A percentile compares a stretch with the other conserved stretches of the same genome.
These are phyloP conservation scores for Eunapius fragilis DNA, from an alignment of 37 sponge, comb jelly and placozoan species.

Conservation along the genomic window DNA sequence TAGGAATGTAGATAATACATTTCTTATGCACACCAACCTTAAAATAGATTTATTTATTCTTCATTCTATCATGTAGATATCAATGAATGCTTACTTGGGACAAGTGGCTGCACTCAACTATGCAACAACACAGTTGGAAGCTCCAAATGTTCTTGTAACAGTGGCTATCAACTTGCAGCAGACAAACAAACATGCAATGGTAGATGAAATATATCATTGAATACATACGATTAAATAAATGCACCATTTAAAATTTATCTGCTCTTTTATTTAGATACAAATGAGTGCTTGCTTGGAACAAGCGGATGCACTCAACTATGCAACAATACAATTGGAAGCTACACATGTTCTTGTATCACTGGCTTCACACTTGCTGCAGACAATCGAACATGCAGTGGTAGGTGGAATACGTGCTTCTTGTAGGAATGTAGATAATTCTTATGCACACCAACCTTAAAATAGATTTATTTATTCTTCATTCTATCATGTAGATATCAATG, in stretches of 20 bases:
- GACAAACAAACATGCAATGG: conserved; percentile 1
- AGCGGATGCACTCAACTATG: conserved; percentile 10
- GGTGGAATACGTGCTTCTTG: neutral
- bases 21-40: too few species aligned
- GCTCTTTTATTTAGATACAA: conserved; percentile 5
- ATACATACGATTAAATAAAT: too few species aligned
- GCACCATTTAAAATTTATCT: too few species aligned
- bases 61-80: conserved; percentile 7
- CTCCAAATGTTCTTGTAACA: conserved; percentile 6
- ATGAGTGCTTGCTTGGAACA: conserved; percentile 13
- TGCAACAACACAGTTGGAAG: conserved; percentile 10
- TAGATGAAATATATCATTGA: too few species aligned
- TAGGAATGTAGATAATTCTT: too few species aligned
- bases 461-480: too few species aligned
- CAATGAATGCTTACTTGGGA: conserved; percentile 9
- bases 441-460: too few species aligned
- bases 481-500: too few species aligned
- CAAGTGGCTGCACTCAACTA: conserved; percentile 5
- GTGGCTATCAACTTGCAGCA: conserved; percentile 1
- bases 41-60: too few species aligned
- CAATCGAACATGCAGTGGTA: neutral
- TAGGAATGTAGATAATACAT: too few species aligned
- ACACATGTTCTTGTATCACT: conserved; percentile 5
- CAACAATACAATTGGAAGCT: conserved; percentile 4
- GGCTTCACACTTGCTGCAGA: conserved; percentile 7